Base-by-base conservation (phyloP, 2,797 vertebrate genomes). In the Danio kyathit region DNA sequence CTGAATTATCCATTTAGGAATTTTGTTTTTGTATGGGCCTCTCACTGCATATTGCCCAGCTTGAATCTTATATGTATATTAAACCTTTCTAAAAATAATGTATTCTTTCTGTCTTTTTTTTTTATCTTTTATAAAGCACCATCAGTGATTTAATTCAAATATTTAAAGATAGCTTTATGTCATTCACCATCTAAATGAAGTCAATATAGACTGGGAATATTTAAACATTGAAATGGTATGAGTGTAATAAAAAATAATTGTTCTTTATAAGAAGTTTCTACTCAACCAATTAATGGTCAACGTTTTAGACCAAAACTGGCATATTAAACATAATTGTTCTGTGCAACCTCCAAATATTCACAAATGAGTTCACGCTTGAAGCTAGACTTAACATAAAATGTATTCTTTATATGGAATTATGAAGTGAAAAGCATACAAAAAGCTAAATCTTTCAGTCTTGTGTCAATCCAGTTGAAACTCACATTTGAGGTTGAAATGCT, bases 361-460 rank as follows among this genome's bases (percentile, higher is more conserved):
- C n/a, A n/a, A n/a, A n/a, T n/a, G n/a, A n/a, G n/a, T n/a, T 52
- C 1, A n/a, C 11, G 43, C 38, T 74, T 11, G 5, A 6, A 49
- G 10, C 4, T 41, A 0, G 8, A 9, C 6, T 17, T 61, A 6
- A 13, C 4, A 38, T 40, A 41, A 66, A 76, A 1, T 46, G 48
- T 13, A 40, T 41, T 51, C 40, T 54, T 66, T 66, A 17, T 54
- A 76, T 41, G 44, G 51, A 75, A 75, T 76, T 65, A 64, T 66
- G 51, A 7, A 10, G 40, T 21, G 72, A 29, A 9, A 65, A 29
- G 38, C 49, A 16, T 43, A 64, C 38, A n/a, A 52, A 64, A 40
- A 56, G 51, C 11, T 71, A 71, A 71, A 71, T 38, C 54, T 4
- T 54, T 5, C 0, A 51, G 21, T 40, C 11, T n/a, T 29, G 8